Percentiles rank a stretch among this genome's conserved stretches.
phyloP scores from a whole-genome alignment of 2,888 invertebrate genomes.

The Selenia dentaria region DNA sequence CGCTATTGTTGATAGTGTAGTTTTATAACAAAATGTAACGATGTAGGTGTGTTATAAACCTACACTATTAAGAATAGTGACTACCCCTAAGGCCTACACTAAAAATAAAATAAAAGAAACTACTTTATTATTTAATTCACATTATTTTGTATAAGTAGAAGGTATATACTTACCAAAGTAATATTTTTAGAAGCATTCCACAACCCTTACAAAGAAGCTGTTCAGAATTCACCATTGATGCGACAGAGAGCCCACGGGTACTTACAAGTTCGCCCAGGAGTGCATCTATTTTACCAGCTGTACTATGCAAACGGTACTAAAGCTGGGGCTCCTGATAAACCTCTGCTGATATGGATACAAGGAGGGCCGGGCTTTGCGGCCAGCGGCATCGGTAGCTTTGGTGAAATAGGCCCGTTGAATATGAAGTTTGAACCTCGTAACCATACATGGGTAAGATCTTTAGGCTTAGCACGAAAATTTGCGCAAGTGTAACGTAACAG shows the following conservation, averaged over 20 bases:
- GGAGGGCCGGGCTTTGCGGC: conserved; percentile 95
- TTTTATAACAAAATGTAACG: too few species aligned
- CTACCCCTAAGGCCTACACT: too few species aligned
- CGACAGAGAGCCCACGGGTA: conserved; percentile 84
- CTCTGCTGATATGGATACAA: conserved; percentile 94
- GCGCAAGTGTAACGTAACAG: too few species aligned
- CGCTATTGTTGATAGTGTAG: too few species aligned
- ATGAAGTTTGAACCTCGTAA: conserved; percentile 86
- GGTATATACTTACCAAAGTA: too few species aligned
- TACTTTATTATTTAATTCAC: too few species aligned
- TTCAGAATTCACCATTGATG: conserved; percentile 50
- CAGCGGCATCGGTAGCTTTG: conserved; percentile 94
- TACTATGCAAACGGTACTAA: conserved; percentile 89
- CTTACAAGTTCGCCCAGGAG: conserved; percentile 89
- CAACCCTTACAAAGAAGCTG: conserved; percentile 60
- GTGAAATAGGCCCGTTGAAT: conserved; percentile 91
- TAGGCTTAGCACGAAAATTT: too few species aligned
- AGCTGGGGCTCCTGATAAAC: conserved; percentile 80
- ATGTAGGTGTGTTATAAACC: too few species aligned
- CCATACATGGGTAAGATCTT: conserved; percentile 90
- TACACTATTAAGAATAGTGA: too few species aligned
- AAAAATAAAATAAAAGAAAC: too few species aligned
- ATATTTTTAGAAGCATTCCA: neutral
- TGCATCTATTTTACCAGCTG: conserved; percentile 95
- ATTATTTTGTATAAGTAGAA: too few species aligned